Percentiles rank a stretch among this genome's conserved stretches.
phyloP scores from a whole-genome alignment of 2,797 vertebrate species.

The Peromyscus melanophrys region DNA sequence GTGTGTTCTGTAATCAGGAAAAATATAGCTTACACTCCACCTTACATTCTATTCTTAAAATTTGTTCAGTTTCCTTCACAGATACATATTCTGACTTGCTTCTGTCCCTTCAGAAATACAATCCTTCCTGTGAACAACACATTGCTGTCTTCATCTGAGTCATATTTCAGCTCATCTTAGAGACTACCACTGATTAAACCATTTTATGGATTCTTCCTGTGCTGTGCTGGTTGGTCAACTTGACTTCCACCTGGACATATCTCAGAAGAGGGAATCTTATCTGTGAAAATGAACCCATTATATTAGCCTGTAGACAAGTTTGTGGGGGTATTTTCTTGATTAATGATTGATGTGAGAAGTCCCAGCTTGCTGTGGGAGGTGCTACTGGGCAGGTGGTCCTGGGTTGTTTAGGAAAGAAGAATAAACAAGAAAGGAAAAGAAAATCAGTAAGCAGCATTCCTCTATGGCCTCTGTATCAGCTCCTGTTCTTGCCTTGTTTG shows the following conservation, averaged over 20 bases:
- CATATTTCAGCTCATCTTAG: not conserved
- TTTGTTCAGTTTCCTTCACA: not conserved
- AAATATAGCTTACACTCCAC: not conserved
- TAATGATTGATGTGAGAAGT: not conserved
- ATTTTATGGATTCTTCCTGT: not conserved
- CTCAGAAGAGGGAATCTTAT: not conserved
- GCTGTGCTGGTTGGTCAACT: not conserved
- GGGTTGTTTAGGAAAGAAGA: not conserved
- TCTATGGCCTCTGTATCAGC: not conserved
- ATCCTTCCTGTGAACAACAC: not conserved
- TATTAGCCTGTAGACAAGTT: not conserved
- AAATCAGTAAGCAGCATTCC: not conserved
- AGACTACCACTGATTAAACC: not conserved
- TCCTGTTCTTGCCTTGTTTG: not conserved
- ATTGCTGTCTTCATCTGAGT: not conserved
- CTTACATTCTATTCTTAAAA: not conserved
- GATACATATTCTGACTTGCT: not conserved
- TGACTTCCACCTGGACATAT: not conserved
- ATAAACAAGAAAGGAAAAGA: not conserved
- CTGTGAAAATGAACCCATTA: not conserved
- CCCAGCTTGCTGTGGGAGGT: too few species aligned
- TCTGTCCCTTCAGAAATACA: not conserved
- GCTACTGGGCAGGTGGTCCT: not conserved
- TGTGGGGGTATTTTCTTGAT: not conserved
- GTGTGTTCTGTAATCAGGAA: not conserved